Base-by-base conservation (phyloP, 1,140 invertebrate species). In the Panagrolaimus sp. region DNA sequence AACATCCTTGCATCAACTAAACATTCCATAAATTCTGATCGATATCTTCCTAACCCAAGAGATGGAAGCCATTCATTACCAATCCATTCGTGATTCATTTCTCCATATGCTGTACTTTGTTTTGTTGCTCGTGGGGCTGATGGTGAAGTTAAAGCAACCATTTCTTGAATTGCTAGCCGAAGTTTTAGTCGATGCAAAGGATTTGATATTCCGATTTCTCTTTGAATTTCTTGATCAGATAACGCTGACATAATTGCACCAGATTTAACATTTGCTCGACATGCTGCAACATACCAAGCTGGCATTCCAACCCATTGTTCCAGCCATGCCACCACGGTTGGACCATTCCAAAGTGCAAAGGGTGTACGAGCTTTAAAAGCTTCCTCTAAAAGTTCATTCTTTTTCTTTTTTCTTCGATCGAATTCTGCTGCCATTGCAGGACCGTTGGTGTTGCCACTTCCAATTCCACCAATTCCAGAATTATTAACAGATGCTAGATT, bases 1-100 rank as follows among this genome's bases (percentile, higher is more conserved):
- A 99, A 85, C 96, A 99, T 99, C 76, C 96, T 86, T 46, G 96
- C 96, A 87, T 99, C 96, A 61, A 99, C 95, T 80, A 99, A 87
- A 86, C 95, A 98, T 87, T 99, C 96, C 96, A 99, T 99, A 84
- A 99, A 99, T 57, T 94, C 95, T 68, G 92, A 92, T 72, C 96
- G 87, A 86, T 98, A 98, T 85, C 96, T 93, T 16, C 93, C 92
- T 81, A 99, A 86, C 51, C 95, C 96, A 64, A 99, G 86, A 63
- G 90, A 90, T 8, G 93, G 93, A 71, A 99, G 87, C 96, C 96
- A 99, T 75, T 91, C 90, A 85, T 99, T 99, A 68, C 80, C 96
- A 78, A 99, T 95, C 95, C 96, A 99, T 87, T 98, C 95, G 85
- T 99, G 96, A 87, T 98, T 98, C 96, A 99, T 99, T 85, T 99